phyloP scores from a whole-genome alignment of 2,888 invertebrate species.

The Dasypogon diadema region DNA sequence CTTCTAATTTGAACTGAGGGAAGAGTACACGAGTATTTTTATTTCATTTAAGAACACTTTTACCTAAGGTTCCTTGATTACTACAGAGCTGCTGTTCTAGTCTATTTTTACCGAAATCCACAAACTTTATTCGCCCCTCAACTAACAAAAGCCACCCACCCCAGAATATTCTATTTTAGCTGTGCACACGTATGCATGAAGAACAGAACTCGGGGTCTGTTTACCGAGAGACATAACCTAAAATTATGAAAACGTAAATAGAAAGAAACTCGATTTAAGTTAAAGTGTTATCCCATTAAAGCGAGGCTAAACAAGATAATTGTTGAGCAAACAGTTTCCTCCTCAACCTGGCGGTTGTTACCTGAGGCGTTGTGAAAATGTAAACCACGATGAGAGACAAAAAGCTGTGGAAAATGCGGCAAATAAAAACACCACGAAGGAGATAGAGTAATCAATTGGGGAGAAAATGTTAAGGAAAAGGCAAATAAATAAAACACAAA shows the following conservation, averaged over 20 bases:
- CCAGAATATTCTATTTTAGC: neutral
- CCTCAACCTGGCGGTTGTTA: conserved; percentile 23
- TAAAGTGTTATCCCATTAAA: conserved; percentile 46
- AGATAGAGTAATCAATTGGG: conserved; percentile 44
- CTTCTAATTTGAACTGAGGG: no score
- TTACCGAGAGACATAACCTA: conserved; percentile 36
- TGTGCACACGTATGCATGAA: neutral
- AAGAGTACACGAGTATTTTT: no score
- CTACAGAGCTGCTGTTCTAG: no score
- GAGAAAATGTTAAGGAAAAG: conserved; percentile 38
- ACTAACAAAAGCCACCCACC: no score
- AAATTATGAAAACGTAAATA: conserved; percentile 36
- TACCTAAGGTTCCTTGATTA: no score
- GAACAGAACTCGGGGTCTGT: neutral
- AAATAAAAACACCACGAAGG: conserved; percentile 31
- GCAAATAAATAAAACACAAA: conserved; percentile 44
- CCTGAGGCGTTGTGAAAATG: conserved; percentile 21
- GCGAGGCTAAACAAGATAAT: conserved; percentile 47
- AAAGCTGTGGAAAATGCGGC: conserved; percentile 41
- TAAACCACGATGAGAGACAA: conserved; percentile 30
- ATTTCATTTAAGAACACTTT: no score
- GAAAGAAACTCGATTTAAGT: conserved; percentile 41
- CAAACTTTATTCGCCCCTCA: neutral
- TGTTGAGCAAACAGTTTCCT: conserved; percentile 44
- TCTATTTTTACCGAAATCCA: neutral